Evolutionary conservation across 1,140 invertebrate genomes (phyloP).

Genomic region (Scaptodrosophila lebanonensis): DNA sequence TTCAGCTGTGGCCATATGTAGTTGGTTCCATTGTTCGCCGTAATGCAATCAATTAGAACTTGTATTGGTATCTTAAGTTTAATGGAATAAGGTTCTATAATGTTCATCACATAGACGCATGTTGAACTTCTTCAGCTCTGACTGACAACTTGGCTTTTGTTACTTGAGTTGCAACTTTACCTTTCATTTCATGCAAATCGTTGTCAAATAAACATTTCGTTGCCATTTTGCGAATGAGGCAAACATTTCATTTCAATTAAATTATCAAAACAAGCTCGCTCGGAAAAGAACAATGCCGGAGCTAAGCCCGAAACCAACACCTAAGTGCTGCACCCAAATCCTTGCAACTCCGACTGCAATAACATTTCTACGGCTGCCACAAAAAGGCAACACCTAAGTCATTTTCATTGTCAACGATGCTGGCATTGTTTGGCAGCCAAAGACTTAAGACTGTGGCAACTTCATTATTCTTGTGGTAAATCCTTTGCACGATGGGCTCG

Average conservation of each 20-base stretch:
- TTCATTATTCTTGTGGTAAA: conserved; percentile 64
- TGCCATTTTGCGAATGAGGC: conserved; percentile 32
- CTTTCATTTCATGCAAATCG: conserved; percentile 20
- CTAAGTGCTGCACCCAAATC: conserved; percentile 58
- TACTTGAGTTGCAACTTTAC: conserved; percentile 3
- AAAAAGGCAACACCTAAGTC: conserved; percentile 51
- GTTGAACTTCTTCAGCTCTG: no score
- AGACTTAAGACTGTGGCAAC: conserved; percentile 70
- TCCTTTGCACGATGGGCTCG: background rate
- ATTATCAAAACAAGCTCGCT: conserved; percentile 63
- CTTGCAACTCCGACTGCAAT: conserved; percentile 8
- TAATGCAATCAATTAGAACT: conserved; percentile 60
- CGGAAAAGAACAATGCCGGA: conserved; percentile 35
- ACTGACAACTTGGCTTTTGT: no score
- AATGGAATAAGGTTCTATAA: no score
- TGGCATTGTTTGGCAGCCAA: conserved; percentile 47
- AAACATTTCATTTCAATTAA: conserved; percentile 63
- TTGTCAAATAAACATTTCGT: conserved; percentile 48
- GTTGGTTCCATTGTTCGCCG: conserved; percentile 29
- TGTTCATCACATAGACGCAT: no score
- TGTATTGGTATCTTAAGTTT: conserved; percentile 6
- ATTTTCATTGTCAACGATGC: conserved; percentile 41
- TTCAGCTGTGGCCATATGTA: conserved; percentile 32
- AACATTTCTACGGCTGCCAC: conserved; percentile 6
- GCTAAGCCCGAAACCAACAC: conserved; percentile 38